Evolutionary conservation across 1,140 invertebrate species (phyloP), one percentile per base, ranked within the genome.

Genomic region (Bombus affinis): DNA sequence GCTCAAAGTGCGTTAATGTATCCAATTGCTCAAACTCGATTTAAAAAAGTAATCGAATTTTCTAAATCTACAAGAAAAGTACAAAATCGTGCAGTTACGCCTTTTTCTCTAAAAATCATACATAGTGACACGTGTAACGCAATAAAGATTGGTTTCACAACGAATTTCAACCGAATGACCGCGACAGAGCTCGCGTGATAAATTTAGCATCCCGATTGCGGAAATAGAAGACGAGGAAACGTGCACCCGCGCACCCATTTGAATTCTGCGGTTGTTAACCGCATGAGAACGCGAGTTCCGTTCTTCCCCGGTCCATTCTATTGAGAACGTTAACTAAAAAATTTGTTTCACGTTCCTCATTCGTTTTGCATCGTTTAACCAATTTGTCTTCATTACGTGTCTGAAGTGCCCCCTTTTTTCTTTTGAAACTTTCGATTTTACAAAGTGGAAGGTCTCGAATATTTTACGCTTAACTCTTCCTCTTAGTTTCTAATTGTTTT

Each of bases 231-330:
- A 65, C 62, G n/a, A 65, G 5, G 62, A 65, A 65, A 65, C 28
- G 12, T 32, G 62, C 62, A 32, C 12, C 62, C 62, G 62, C 62
- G 62, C n/a, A n/a, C 1, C 62, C 62, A 12, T 65, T 65, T 65
- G n/a, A 65, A 65, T 65, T 65, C n/a, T 65, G 62, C 62, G 62
- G 62, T 32, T 65, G 62, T 65, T 65, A 65, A 65, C 62, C 62
- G 62, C 62, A 65, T n/a, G 62, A 65, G n/a, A 65, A 65, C 62
- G 62, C 62, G n/a, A 32, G 62, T 65, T 65, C 62, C 62, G 10
- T 13, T 65, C n/a, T 65, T 32, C 12, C 13, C 12, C 62, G n/a
- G n/a, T 65, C 28, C 62, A 32, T 65, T 65, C n/a, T 10, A 65
- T 32, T 12, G 62, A n/a, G 62, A n/a, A 65, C 1, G 10, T 28